Evolutionary conservation across 2,888 invertebrate species (phyloP).

Genomic region (Siphlonurus alternatus): DNA sequence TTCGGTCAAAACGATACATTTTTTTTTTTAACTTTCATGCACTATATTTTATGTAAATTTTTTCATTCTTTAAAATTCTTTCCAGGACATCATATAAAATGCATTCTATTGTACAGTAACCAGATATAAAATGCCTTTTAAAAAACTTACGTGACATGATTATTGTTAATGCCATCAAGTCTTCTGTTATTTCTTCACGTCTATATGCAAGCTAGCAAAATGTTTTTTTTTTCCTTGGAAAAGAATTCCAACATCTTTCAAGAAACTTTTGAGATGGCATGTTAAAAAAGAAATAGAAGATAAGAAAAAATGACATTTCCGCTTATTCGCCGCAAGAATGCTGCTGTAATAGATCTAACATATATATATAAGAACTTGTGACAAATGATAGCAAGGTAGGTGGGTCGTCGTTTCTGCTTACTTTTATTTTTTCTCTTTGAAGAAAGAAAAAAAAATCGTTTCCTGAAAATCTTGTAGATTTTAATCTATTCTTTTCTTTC

Average conservation of each 20-base stretch:
- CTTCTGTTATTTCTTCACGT: too few species aligned
- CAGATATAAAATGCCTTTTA: too few species aligned
- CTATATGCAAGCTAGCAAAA: too few species aligned
- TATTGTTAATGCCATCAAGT: too few species aligned
- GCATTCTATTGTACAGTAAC: too few species aligned
- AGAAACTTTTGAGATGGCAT: neutral
- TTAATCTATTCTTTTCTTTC: too few species aligned
- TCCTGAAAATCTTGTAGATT: neutral
- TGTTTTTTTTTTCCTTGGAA: neutral
- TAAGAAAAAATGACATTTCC: neutral
- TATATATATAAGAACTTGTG: neutral
- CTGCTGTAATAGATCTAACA: neutral
- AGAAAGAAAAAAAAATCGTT: neutral
- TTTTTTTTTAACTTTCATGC: too few species aligned
- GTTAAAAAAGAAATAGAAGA: neutral
- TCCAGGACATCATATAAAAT: too few species aligned
- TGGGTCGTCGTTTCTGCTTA: neutral
- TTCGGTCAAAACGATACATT: too few species aligned
- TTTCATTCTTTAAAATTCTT: too few species aligned
- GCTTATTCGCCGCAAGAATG: neutral
- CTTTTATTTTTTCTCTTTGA: neutral
- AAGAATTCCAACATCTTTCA: neutral
- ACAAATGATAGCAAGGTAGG: neutral
- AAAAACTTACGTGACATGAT: too few species aligned
- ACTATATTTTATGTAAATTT: too few species aligned